Conservation (phyloP, 2,797 vertebrate genomes). For the Apogon hyalosoma region DNA sequence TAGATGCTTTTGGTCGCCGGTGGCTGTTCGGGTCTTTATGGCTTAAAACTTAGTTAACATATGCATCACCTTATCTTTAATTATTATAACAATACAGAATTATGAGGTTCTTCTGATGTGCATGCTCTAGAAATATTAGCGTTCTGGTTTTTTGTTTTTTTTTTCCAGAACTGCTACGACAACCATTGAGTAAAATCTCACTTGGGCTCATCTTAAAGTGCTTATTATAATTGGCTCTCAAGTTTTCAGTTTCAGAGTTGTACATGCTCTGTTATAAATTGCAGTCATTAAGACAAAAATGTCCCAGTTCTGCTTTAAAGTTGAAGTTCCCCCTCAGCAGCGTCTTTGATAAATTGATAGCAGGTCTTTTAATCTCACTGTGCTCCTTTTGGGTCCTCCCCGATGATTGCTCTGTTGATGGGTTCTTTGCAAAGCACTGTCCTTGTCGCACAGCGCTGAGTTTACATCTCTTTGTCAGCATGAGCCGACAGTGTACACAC, state of each 20-base stretch:
- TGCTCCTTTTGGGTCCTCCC: constrained; percentile 60
- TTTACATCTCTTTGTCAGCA: constrained; percentile 41
- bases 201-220: constrained; percentile 32
- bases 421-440: constrained; percentile 55
- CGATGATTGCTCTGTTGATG: constrained; percentile 69
- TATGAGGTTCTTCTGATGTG: background rate
- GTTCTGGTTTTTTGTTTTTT: constrained; percentile 15
- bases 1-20: too few relatives aligned
- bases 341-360: constrained; percentile 73
- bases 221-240: constrained; percentile 50
- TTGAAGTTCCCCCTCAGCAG: constrained; percentile 61
- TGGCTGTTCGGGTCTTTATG: too few relatives aligned
- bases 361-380: constrained; percentile 69
- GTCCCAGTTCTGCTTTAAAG: constrained; percentile 68
- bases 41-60: background rate
- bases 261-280: constrained; percentile 66
- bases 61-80: background rate
- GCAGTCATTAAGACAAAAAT: constrained; percentile 62
- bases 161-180: background rate
- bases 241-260: constrained; percentile 42
- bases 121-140: constrained; percentile 9
- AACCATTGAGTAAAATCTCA: constrained; percentile 30
- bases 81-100: background rate
- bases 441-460: constrained; percentile 57
- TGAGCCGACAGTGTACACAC: constrained; percentile 12